A percentile compares a stretch with the other conserved stretches of the same genome.
These are phyloP conservation scores for Drosophila ustulata DNA, from an alignment of 2,888 invertebrate species.

Conservation along the genomic window DNA sequence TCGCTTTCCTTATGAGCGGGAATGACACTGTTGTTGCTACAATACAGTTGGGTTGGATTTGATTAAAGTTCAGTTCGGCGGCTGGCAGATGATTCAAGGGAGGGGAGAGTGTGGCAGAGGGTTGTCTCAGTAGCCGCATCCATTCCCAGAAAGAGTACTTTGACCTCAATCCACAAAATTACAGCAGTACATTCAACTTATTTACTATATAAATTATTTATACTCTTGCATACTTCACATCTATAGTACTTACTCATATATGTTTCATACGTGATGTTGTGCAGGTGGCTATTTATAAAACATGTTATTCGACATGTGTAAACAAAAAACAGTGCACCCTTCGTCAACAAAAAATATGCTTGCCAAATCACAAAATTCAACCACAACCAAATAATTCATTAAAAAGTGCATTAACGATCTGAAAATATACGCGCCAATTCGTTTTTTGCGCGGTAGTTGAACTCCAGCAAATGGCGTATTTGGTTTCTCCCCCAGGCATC, in stretches of 20 bases:
- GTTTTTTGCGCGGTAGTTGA: conserved; percentile 42
- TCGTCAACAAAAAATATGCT: conserved; percentile 53
- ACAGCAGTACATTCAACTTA: conserved; percentile 56
- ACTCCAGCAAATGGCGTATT: conserved; percentile 32
- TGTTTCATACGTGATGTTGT: conserved; percentile 19
- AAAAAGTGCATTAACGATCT: conserved; percentile 27
- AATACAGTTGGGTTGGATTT: conserved; percentile 4
- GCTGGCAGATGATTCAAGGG: conserved; percentile 23
- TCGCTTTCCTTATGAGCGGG: conserved; percentile 31
- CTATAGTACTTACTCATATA: conserved; percentile 6
- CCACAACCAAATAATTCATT: conserved; percentile 34
- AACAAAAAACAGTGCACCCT: conserved; percentile 40
- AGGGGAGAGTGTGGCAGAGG: not conserved
- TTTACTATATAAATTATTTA: conserved; percentile 28
- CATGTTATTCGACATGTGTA: conserved; percentile 39
- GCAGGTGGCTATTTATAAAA: conserved; percentile 59
- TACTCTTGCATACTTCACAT: conserved; percentile 3
- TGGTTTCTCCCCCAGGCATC: conserved; percentile 4
- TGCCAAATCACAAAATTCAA: conserved; percentile 29
- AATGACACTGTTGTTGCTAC: conserved; percentile 17
- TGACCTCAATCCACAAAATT: conserved; percentile 12
- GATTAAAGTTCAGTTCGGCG: not conserved
- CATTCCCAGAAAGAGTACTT: conserved; percentile 6
- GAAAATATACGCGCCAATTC: conserved; percentile 33
- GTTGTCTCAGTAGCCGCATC: not conserved